Conservation (phyloP, 2,888 invertebrate species). For the Syrphus vitripennis region DNA sequence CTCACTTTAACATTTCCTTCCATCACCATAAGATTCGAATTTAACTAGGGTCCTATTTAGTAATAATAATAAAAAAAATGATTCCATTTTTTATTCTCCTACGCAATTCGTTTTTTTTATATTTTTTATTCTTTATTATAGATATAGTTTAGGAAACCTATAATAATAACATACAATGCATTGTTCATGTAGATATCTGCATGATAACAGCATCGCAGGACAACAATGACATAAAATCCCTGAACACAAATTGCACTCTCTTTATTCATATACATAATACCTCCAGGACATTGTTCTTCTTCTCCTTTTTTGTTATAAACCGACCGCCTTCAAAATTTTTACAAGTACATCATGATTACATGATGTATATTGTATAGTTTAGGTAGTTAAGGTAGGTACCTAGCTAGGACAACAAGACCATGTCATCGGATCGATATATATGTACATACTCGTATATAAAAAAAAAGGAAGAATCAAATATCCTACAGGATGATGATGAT, state of each 20-base stretch:
- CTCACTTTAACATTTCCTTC: not conserved
- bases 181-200: conserved; percentile 35
- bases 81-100: conserved; percentile 9
- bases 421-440: conserved; percentile 61
- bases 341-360: conserved; percentile 9
- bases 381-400: not conserved
- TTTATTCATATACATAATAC: too few species aligned
- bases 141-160: not conserved
- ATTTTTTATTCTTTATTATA: not conserved
- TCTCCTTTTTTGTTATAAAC: not conserved
- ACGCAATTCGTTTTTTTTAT: not conserved
- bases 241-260: conserved; percentile 58
- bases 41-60: not conserved
- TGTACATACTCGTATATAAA: too few species aligned
- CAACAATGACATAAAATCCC: conserved; percentile 63
- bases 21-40: not conserved
- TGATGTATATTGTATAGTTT: too few species aligned
- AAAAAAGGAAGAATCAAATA: conserved; percentile 60
- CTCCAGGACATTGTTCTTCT: conserved; percentile 58
- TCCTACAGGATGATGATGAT: conserved; percentile 42
- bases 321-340: conserved; percentile 58
- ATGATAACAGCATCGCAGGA: conserved; percentile 53
- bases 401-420: conserved; percentile 15
- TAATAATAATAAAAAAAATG: not conserved
- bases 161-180: conserved; percentile 26